A percentile compares a stretch with the other conserved stretches of the same genome.
Conservation (phyloP, 2,113 vertebrate genomes). For the Gobiocypris rarus region DNA sequence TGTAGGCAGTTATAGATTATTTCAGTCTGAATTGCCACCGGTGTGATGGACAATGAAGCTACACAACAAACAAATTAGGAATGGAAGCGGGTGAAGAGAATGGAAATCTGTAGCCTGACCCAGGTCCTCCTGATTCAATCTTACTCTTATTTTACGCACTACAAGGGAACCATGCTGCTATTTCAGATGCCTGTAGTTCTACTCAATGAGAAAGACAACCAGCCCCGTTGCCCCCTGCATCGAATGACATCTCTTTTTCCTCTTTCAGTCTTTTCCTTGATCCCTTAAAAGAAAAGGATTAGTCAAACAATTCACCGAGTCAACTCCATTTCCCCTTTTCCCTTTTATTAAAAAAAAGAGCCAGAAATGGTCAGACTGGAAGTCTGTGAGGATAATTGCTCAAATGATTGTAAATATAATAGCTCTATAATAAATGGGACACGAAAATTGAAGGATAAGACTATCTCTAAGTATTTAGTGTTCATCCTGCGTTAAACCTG, state of each 20-base stretch:
- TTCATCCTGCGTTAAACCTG: conserved; percentile 1
- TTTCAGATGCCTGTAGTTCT: not conserved
- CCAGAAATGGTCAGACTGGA: conserved; percentile 3
- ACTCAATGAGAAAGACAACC: not conserved
- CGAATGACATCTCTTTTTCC: conserved; percentile 1
- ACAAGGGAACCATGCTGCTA: conserved; percentile 10
- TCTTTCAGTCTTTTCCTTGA: not conserved
- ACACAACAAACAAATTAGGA: not conserved
- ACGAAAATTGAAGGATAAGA: not conserved
- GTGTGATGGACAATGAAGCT: not conserved
- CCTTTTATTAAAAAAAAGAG: not conserved
- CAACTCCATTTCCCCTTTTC: not conserved
- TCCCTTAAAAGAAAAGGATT: conserved; percentile 23
- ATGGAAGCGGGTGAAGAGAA: not conserved
- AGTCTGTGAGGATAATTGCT: not conserved
- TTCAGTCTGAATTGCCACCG: too few species aligned
- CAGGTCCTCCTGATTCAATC: not conserved
- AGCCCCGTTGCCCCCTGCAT: not conserved
- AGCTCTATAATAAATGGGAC: not conserved
- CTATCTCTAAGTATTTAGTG: not conserved
- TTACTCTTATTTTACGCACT: conserved; percentile 2
- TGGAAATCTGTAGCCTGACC: not conserved
- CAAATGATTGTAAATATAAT: not conserved
- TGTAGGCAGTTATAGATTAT: not conserved
- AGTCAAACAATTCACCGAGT: conserved; percentile 5